A percentile compares a stretch with the other conserved stretches of the same genome.
Evolutionary conservation across 2,888 invertebrate genomes (phyloP).

Genomic region (Brachyptera putata): DNA sequence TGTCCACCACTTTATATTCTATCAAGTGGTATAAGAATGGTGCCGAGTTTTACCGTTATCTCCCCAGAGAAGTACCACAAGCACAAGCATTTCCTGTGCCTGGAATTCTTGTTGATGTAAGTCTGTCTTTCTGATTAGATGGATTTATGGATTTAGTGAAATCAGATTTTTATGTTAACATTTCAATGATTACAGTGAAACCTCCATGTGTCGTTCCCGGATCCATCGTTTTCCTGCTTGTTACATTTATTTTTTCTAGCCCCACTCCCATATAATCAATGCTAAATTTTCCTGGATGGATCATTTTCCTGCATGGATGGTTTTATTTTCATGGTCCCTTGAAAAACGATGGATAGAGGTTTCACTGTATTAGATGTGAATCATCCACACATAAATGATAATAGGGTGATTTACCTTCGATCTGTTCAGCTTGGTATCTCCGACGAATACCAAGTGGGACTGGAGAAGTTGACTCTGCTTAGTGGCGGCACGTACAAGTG

Average conservation of each 20-base stretch:
- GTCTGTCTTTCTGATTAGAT: background rate
- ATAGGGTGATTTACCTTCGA: background rate
- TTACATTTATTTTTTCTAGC: too few species aligned
- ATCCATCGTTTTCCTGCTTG: too few species aligned
- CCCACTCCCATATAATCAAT: too few species aligned
- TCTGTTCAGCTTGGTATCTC: background rate
- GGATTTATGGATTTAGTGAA: background rate
- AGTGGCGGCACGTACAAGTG: background rate
- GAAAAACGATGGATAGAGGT: too few species aligned
- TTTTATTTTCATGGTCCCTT: too few species aligned
- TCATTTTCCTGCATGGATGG: too few species aligned
- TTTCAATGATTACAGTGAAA: background rate
- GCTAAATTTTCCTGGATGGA: too few species aligned
- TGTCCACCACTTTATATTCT: background rate
- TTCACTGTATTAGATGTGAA: too few species aligned
- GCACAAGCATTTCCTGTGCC: background rate
- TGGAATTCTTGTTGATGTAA: background rate
- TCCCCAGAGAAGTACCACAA: background rate
- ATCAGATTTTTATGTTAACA: background rate
- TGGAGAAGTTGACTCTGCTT: background rate
- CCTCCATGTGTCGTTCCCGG: too few species aligned
- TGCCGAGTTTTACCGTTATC: background rate
- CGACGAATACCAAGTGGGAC: slow-evolving; percentile 5
- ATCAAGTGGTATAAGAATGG: slow-evolving; percentile 14
- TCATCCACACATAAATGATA: background rate